These are phyloP conservation scores for Rattus norvegicus DNA, from an alignment of 2,113 vertebrate genomes.

Conservation along the genomic window DNA sequence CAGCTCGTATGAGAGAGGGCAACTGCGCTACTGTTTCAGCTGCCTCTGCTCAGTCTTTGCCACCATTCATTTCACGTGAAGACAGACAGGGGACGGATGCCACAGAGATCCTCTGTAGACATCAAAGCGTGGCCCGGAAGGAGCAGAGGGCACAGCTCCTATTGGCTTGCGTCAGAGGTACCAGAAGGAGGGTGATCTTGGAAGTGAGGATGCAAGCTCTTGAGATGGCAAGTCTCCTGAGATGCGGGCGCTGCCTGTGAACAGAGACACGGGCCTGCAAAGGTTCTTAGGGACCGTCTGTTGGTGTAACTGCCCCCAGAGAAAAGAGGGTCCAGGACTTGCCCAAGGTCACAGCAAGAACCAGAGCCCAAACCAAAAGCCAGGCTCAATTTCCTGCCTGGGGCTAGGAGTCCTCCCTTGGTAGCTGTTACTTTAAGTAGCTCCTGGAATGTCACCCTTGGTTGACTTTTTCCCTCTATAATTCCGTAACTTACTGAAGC, in stretches of 20 bases:
- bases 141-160: neutral
- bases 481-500: neutral
- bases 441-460: neutral
- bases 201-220: neutral
- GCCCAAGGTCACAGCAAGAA: neutral
- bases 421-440: neutral
- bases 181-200: neutral
- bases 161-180: neutral
- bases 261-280: neutral
- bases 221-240: neutral
- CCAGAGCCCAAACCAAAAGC: neutral
- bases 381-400: neutral
- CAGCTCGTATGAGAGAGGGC: neutral
- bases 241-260: neutral
- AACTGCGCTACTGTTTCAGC: neutral
- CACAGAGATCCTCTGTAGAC: neutral
- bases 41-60: neutral
- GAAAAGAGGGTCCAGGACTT: neutral
- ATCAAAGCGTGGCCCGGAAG: neutral
- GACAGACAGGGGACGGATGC: neutral
- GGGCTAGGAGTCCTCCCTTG: neutral
- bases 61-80: neutral
- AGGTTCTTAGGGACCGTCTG: neutral
- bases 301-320: neutral
- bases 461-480: neutral